A percentile compares a stretch with the other conserved stretches of the same genome.
Conservation (phyloP, 2,113 vertebrate genomes). For the Perccottus glenii region DNA sequence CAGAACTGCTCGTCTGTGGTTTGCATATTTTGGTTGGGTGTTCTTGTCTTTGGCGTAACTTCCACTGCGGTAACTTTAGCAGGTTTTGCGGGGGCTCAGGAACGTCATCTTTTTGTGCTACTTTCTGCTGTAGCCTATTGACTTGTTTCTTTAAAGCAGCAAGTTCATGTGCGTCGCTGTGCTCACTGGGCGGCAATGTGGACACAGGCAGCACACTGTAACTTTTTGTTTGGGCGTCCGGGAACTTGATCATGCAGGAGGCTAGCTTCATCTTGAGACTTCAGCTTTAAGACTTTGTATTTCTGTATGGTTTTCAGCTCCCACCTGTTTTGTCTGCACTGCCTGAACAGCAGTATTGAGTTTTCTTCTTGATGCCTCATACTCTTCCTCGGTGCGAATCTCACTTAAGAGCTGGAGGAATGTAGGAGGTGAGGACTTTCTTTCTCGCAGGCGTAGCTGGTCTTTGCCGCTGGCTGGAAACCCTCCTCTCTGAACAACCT, state of each 20-base stretch:
- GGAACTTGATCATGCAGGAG: not conserved
- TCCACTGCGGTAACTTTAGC: not conserved
- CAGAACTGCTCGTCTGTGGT: not conserved
- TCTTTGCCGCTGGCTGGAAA: too few relatives aligned
- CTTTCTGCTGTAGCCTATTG: constrained; percentile 9
- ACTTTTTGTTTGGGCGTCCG: not conserved
- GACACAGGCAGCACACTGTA: too few relatives aligned
- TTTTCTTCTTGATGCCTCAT: too few relatives aligned
- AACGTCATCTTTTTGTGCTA: not conserved
- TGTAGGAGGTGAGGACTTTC: constrained; percentile 2
- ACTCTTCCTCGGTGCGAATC: not conserved
- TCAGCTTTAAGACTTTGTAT: constrained; percentile 8
- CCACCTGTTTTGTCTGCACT: too few relatives aligned
- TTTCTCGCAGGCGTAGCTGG: constrained; percentile 16
- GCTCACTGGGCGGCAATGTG: too few relatives aligned
- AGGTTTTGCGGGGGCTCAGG: not conserved
- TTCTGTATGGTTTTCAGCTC: not conserved
- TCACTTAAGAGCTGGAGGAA: constrained; percentile 33
- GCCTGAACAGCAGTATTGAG: too few relatives aligned
- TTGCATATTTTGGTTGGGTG: too few relatives aligned
- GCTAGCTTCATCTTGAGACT: not conserved
- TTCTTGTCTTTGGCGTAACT: not conserved
- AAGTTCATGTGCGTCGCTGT: too few relatives aligned
- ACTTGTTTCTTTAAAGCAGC: not conserved
- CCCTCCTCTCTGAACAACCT: too few relatives aligned